phyloP scores from a whole-genome alignment of 2,888 invertebrate species.

The Matsumyia berberina region DNA sequence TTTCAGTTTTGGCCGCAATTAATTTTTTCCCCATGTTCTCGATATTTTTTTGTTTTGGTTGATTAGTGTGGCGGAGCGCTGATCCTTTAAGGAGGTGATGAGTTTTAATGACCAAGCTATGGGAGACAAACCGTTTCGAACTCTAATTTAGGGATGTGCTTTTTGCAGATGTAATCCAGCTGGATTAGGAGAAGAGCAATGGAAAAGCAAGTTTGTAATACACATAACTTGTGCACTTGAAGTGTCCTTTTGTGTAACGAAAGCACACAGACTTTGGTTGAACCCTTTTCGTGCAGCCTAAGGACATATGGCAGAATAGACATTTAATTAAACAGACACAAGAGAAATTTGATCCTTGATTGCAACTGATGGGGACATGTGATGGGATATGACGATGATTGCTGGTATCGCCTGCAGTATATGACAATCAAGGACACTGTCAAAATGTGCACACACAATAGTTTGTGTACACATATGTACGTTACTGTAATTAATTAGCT shows the following conservation, averaged over 20 bases:
- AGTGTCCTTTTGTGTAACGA: neutral
- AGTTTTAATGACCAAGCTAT: conserved; percentile 34
- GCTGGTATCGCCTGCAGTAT: conserved; percentile 39
- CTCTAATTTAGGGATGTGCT: neutral
- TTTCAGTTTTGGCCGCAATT: conserved; percentile 53
- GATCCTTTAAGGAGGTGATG: conserved; percentile 3
- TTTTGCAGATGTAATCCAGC: too few relatives aligned
- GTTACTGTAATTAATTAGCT: too few relatives aligned
- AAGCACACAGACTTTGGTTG: conserved; percentile 1
- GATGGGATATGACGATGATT: conserved; percentile 46
- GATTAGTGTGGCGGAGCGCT: conserved; percentile 16
- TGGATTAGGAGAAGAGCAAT: too few relatives aligned
- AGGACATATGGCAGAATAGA: conserved; percentile 41
- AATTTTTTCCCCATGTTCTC: conserved; percentile 57
- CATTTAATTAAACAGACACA: conserved; percentile 60
- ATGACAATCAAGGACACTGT: conserved; percentile 21
- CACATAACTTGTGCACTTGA: too few relatives aligned
- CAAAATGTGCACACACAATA: too few relatives aligned
- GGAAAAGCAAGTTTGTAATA: too few relatives aligned
- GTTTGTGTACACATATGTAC: too few relatives aligned
- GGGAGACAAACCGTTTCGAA: conserved; percentile 4
- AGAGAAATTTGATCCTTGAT: conserved; percentile 22
- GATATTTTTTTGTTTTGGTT: conserved; percentile 33
- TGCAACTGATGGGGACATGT: conserved; percentile 23
- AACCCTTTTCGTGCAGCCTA: conserved; percentile 48